Evolutionary conservation across 1,140 invertebrate genomes (phyloP).

Genomic region (Whitmania pigra): DNA sequence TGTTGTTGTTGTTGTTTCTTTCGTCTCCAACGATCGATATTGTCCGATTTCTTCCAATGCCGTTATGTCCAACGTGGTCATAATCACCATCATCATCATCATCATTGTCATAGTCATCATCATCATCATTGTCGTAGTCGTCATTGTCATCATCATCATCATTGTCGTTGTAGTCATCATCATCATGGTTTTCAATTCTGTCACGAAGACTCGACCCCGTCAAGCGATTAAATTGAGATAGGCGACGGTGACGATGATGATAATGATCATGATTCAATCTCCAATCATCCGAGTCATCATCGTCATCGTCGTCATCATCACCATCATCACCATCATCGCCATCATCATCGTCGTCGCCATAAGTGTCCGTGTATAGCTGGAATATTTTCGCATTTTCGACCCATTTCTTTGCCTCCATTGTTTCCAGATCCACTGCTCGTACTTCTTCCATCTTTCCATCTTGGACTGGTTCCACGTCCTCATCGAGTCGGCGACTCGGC

Average conservation of each 20-base stretch:
- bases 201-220: not conserved
- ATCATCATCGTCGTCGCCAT: constrained; percentile 3
- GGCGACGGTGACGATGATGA: too few species aligned
- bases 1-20: not conserved
- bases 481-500: not conserved
- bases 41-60: not conserved
- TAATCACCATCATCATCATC: too few species aligned
- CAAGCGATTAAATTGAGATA: too few species aligned
- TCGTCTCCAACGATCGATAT: not conserved
- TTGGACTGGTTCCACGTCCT: not conserved
- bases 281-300: not conserved
- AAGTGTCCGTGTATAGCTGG: not conserved
- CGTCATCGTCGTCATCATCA: not conserved
- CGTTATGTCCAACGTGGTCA: too few species aligned
- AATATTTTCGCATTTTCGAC: too few species aligned
- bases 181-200: not conserved
- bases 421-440: not conserved
- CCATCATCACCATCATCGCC: not conserved
- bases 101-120: not conserved
- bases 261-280: not conserved
- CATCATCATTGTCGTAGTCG: not conserved
- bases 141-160: not conserved
- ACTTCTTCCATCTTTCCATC: not conserved
- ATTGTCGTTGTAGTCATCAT: not conserved
- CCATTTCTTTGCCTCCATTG: too few species aligned